Evolutionary conservation across 2,888 invertebrate species (phyloP), one percentile per base, ranked within the genome.

Genomic region (Meandrusa payeni): DNA sequence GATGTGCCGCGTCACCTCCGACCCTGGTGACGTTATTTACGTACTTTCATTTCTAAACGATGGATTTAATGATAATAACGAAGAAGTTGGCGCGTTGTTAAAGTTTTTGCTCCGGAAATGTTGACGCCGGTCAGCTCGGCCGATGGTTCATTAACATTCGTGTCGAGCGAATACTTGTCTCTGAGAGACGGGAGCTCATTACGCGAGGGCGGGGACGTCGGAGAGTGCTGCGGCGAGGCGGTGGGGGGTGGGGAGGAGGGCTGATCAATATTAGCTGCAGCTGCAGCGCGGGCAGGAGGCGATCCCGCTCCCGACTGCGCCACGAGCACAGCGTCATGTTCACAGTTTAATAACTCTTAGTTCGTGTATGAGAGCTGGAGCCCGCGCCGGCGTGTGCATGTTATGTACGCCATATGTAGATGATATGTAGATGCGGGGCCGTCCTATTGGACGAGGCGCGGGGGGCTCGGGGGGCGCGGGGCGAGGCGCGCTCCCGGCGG

Each of bases 211-310:
- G 39, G 6, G 11, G 26, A 28, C 5, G 38, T 11, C 38, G 26
- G 33, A 17, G 41, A 22, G 43, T 51, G 52, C 47, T 52, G 60
- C 7, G 19, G 28, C 11, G 32, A 22, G 37, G 28, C 20, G 6
- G 31, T 7, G 47, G 24, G 27, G 33, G 12, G 26, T 29, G 46
- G 36, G 10, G 46, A 48, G 33, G 47, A 23, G 23, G 15, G 45
- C 69, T 76, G 70, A 77, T 78, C 78, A 74, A 78, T 78, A 78
- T 40, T 24, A 31, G 72, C 63, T 52, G 49, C 55, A 76, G 72
- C 76, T 74, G 70, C 64, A 68, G 74, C 70, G 67, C 50, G 51
- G 31, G 26, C 20, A 31, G 39, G 29, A 39, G 13, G 40, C 27
- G 43, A 38, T 44, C 24, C 9, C 24, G 7, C 24, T 24, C 24